Evolutionary conservation across 2,797 vertebrate species (phyloP), one percentile per base, ranked within the genome.

Genomic region (Xerus rutilus): DNA sequence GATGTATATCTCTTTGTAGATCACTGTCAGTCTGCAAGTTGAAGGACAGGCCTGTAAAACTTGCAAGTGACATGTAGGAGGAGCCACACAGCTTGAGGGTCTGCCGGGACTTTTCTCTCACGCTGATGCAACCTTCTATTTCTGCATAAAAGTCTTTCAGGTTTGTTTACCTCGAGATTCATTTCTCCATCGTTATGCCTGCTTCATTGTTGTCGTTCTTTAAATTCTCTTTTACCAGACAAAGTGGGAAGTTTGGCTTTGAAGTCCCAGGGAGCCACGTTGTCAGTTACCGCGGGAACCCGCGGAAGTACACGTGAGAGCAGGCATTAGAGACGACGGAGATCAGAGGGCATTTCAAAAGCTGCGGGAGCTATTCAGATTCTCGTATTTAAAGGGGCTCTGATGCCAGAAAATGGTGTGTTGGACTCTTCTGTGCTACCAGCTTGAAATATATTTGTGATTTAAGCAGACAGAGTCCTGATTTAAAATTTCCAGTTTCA

Each of bases 261-360:
- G 98, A 98, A 98, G 97, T 98, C 89, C 49, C 78, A 59, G 97
- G 96, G 95, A 97, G 97, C 85, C 92, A 76, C 70, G 57, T 95
- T 93, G 94, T 97, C 97, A 97, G 98, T 89, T 95, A 92, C 95
- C 89, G 85, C 96, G 54, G 96, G 93, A 98, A 97, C 97, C 96
- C 96, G 88, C 0, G 9, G 94, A 97, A 97, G 96, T 52, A 93
- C 96, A 97, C 11, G 84, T 85, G 96, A 97, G 97, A 97, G 93
- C 96, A 96, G 10, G 78, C 92, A 97, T 91, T n/a, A 76, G 97
- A 97, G 97, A 95, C 89, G 2, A 70, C 69, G 90, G 91, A 98
- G 98, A 98, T 98, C 98, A 98, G 98, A 98, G 97, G 96, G 87
- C 97, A 94, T 94, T 96, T 95, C 95, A 88, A 62, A 92, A 97